Base-by-base conservation (phyloP, 2,113 vertebrate genomes). In the Pseudolaguvia tuberculata region DNA sequence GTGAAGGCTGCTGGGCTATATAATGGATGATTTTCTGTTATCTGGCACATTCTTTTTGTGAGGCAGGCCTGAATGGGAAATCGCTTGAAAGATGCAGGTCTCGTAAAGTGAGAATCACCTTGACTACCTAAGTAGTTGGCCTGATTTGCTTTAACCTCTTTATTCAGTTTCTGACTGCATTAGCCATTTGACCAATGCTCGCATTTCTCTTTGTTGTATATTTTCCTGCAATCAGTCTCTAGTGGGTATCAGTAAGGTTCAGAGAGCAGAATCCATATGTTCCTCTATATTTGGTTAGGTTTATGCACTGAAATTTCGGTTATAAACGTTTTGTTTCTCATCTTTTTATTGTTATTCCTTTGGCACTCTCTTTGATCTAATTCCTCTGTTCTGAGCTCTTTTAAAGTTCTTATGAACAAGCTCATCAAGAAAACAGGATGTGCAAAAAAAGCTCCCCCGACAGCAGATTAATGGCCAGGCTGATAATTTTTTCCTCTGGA, bases 21-120 rank as follows among this genome's bases (percentile, higher is more conserved):
- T 85, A 85, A 84, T 83, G 81, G 82, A 88, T 85, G 84, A 84
- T 83, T 83, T 80, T 78, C 72, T 83, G 81, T 85, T 88, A 78
- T 81, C 58, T 51, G 80, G 70, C 47, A 70, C 77, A 42, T 77
- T 65, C 79, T 45, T 48, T 86, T 80, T 27, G 71, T 86, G 73
- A 84, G 80, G 79, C 59, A 79, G 83, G 75, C 82, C 68, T 80
- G 85, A 79, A 77, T 70, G 80, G 63, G 73, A 77, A 83, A 77
- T 70, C 63, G 29, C 82, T 80, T 84, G 66, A 84, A 87, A 87
- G 80, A 35, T 66, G 56, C 79, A 65, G 57, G 20, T 73, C 83
- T 80, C 73, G 82, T 79, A 81, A 82, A 81, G 79, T 81, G 79
- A 80, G 81, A 83, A 86, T 85, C 82, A 78, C 68, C 17, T 56